Base-by-base conservation (phyloP, 2,888 invertebrate genomes). In the Ochropleura leucogaster region DNA sequence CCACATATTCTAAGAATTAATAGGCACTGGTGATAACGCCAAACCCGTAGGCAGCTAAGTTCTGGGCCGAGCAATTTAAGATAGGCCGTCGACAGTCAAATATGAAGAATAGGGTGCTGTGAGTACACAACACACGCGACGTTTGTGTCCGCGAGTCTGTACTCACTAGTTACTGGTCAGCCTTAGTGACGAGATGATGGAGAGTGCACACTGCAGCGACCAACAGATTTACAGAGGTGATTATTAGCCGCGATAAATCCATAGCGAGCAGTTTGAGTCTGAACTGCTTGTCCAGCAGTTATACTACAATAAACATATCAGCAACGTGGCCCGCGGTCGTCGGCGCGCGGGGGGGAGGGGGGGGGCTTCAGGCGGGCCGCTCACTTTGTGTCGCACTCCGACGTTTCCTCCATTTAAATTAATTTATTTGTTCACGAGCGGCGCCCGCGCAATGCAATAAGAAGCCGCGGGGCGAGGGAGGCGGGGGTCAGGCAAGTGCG, bases 321-420 rank as follows among this genome's bases (percentile, higher is more conserved):
- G 77, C 84, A 72, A 49, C 40, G 62, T 20, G 75, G 51, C 42
- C 16, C 46, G 42, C 1, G 1, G 30, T 30, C 16, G 20, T 49
- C 59, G 46, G 14, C 46, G 55, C 14, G 53, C 18, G 42, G 42
- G 42, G 59, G 68, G n/a, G 18, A 7, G 16, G 4, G n/a, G 59
- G 16, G 51, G 59, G 75, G 30, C 12, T 62, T 62, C 42, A 83
- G 79, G 80, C 66, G 49, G 60, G 42, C 59, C 60, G 59, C 69
- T 70, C 86, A 87, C 88, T 88, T 88, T 88, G 89, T 86, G 89
- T 79, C 80, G 80, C 79, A 62, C 79, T 76, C 69, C 80, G 87
- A 88, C 88, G 67, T 87, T 87, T 87, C 94, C 92, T 92, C 89
- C 91, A 92, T 93, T 93, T 93, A 90, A 91, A 91, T 91, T 93